These are phyloP conservation scores for Halesus radiatus DNA, from an alignment of 1,140 invertebrate species.

Conservation along the genomic window DNA sequence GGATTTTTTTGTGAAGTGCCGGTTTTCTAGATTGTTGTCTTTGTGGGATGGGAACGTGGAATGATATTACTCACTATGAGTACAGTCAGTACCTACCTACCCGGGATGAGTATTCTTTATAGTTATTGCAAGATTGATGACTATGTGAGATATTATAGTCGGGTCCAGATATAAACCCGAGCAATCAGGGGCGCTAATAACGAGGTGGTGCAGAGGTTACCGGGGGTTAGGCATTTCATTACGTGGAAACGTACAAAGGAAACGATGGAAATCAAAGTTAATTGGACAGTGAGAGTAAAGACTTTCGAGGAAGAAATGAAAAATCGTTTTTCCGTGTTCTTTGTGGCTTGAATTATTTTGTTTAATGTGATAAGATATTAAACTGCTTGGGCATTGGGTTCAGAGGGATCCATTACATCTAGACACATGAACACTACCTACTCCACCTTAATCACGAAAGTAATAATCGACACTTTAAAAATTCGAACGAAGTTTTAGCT, in stretches of 20 bases:
- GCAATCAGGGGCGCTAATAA: slow-evolving; percentile 4
- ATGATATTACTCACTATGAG: neutral
- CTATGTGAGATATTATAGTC: neutral
- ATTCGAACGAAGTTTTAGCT: too few species aligned
- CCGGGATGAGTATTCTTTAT: neutral
- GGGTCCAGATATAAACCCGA: slow-evolving; percentile 1
- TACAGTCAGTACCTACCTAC: neutral
- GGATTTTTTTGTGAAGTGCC: neutral
- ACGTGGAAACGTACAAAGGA: neutral
- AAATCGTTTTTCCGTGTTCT: too few species aligned
- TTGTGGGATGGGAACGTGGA: neutral
- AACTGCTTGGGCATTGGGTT: too few species aligned
- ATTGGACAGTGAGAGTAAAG: too few species aligned
- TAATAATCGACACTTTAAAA: too few species aligned
- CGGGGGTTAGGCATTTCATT: neutral
- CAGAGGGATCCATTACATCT: too few species aligned
- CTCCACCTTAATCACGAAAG: too few species aligned
- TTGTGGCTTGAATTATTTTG: too few species aligned
- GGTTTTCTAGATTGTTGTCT: neutral
- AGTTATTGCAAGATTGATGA: slow-evolving; percentile 1
- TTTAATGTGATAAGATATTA: too few species aligned
- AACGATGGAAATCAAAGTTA: too few species aligned
- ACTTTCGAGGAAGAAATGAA: too few species aligned
- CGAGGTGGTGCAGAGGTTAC: neutral
- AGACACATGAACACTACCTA: too few species aligned